Conservation (phyloP, 2,888 invertebrate species). For the Ophion ellenae region DNA sequence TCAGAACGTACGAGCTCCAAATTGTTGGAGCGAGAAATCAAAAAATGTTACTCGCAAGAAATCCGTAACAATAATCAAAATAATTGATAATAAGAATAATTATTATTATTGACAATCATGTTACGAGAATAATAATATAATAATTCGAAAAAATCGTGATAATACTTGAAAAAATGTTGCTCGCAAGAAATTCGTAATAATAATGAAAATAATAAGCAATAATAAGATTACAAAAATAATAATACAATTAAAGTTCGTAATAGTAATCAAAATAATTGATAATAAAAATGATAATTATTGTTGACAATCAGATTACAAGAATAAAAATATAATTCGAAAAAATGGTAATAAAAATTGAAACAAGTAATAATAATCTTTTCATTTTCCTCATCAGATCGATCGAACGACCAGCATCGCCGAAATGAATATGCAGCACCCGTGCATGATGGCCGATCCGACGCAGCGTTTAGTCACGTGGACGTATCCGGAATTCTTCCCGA, state of each 20-base stretch:
- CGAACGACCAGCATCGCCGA: no score
- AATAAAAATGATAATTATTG: not conserved
- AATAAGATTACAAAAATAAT: not conserved
- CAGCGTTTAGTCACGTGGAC: not conserved
- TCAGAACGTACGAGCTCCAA: no score
- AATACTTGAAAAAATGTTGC: no score
- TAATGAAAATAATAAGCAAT: not conserved
- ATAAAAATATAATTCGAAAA: no score
- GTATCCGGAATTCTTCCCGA: constrained; percentile 27
- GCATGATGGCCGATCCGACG: not conserved
- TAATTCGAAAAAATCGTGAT: no score
- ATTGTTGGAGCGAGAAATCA: no score
- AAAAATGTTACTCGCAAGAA: no score
- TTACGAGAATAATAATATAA: not conserved
- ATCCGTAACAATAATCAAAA: no score
- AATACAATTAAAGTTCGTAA: no score
- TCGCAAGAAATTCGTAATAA: not conserved
- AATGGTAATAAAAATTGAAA: not conserved
- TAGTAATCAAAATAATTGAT: not conserved
- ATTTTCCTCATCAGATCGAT: not conserved
- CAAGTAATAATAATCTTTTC: not conserved
- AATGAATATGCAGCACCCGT: constrained; percentile 1
- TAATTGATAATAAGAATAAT: no score
- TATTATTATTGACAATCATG: not conserved
- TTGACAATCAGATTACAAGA: no score